Base-by-base conservation (phyloP, 2,888 invertebrate genomes). In the Rhorus exstirpatorius region DNA sequence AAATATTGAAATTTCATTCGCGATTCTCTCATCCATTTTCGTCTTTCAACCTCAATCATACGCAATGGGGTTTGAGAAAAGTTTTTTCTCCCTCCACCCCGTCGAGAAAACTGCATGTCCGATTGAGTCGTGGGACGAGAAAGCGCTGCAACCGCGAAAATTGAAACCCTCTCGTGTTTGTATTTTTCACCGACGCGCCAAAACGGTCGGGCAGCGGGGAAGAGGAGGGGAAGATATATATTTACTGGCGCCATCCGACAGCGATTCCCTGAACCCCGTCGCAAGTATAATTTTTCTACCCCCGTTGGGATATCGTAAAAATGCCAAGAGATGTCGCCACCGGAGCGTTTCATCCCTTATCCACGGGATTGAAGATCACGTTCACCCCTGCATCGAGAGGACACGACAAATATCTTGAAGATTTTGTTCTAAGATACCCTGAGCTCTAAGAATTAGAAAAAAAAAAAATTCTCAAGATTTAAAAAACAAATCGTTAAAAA, bases 221-320 rank as follows among this genome's bases (percentile, higher is more conserved):
- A n/a, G n/a, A n/a, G n/a, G n/a, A 10, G 61, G 21, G 63, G 49
- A 76, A 79, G 38, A 72, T 44, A 72, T 44, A 72, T 75, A 77
- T 79, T 76, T 79, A 2, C 85, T 87, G 87, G 89, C 89, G 92
- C 90, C 92, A 92, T 92, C 92, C 75, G n/a, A 67, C 85, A 77
- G 81, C 68, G 63, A 65, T 70, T 71, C 19, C 75, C 0, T 55
- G 85, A 92, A 92, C 88, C 87, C 67, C 19, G 49, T 75, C 58
- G 49, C 24, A 24, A 14, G 10, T 12, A 46, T 38, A 58, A 26
- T 35, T 84, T 63, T 79, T 75, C 67, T 26, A 72, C 67, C 82
- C 38, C 61, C 21, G 7, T 61, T 49, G 76, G 84, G 85, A 26
- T 41, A 53, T 86, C 65, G 75, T 85, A 90, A 90, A 90, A 89